Percentiles rank a stretch among this genome's conserved stretches.
Evolutionary conservation across 2,797 vertebrate species (phyloP).

Genomic region (Triplophysa yarkandensis): DNA sequence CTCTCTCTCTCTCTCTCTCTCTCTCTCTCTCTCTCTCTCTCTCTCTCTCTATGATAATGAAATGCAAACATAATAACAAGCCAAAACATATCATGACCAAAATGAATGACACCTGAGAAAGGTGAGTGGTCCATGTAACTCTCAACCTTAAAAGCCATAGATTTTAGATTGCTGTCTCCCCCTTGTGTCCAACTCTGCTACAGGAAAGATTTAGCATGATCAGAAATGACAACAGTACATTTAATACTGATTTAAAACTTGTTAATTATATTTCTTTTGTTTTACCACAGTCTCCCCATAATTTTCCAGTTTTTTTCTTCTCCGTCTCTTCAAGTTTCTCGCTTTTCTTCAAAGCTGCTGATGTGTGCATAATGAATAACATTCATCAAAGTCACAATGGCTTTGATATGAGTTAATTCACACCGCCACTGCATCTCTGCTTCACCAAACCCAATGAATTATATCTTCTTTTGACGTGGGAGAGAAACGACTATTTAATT

Average conservation of each 20-base stretch:
- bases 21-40: background rate
- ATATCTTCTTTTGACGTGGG: slow-evolving; percentile 50
- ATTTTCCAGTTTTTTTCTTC: slow-evolving; percentile 39
- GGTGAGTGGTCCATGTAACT: background rate
- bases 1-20: background rate
- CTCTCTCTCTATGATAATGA: too few relatives aligned
- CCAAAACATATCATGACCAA: background rate
- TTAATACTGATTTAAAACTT: slow-evolving; percentile 1
- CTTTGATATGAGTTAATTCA: slow-evolving; percentile 73
- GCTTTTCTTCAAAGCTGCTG: slow-evolving; percentile 59
- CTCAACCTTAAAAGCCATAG: slow-evolving; percentile 10
- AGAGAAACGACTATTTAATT: slow-evolving; percentile 21
- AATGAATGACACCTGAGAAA: background rate
- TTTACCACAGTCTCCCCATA: slow-evolving; percentile 7
- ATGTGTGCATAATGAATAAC: slow-evolving; percentile 74
- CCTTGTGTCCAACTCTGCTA: slow-evolving; percentile 65
- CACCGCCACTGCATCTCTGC: slow-evolving; percentile 57
- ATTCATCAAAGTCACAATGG: slow-evolving; percentile 77
- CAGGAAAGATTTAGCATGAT: background rate
- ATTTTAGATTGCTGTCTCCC: slow-evolving; percentile 74
- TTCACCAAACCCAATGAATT: slow-evolving; percentile 47
- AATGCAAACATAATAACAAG: background rate
- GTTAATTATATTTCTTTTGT: slow-evolving; percentile 44
- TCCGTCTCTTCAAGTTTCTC: slow-evolving; percentile 57
- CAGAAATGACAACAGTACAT: slow-evolving; percentile 12